Evolutionary conservation across 2,888 invertebrate species (phyloP).

Genomic region (Drosophila lacicola): DNA sequence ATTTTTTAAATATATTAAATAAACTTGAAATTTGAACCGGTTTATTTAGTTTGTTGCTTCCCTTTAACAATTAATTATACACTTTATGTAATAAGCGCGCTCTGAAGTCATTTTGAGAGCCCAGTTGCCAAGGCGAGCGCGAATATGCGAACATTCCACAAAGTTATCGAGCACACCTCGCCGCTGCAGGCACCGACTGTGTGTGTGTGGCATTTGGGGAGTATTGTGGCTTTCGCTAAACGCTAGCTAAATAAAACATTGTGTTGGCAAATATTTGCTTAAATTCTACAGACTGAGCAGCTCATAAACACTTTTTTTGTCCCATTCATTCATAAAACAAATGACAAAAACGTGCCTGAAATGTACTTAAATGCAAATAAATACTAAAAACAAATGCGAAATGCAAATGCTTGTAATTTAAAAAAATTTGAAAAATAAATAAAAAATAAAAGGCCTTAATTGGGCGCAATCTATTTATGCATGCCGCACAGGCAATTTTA

Average conservation of each 20-base stretch:
- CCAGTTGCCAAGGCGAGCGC: conserved; percentile 6
- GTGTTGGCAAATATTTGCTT: conserved; percentile 59
- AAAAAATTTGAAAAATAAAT: conserved; percentile 4
- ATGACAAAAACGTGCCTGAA: conserved; percentile 68
- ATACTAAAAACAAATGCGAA: conserved; percentile 7
- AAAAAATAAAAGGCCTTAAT: conserved; percentile 19
- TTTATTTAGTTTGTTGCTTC: conserved; percentile 54
- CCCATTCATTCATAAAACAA: conserved; percentile 70
- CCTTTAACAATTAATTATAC: conserved; percentile 62
- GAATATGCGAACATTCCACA: not conserved
- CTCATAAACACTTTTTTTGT: conserved; percentile 19
- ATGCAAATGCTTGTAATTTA: conserved; percentile 1
- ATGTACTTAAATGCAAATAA: conserved; percentile 20
- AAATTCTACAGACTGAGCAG: conserved; percentile 29
- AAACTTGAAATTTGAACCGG: conserved; percentile 69
- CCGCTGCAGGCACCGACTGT: conserved; percentile 1
- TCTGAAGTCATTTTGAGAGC: conserved; percentile 5
- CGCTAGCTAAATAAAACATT: conserved; percentile 58
- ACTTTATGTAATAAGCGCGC: conserved; percentile 52
- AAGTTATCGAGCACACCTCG: conserved; percentile 64
- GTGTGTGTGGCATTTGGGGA: conserved; percentile 5
- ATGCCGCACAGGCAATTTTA: conserved; percentile 39
- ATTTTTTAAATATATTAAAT: conserved; percentile 48
- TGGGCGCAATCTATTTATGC: conserved; percentile 35
- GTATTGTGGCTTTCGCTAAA: conserved; percentile 54